Conservation (phyloP, 2,113 vertebrate species). For the Maccullochella peelii region DNA sequence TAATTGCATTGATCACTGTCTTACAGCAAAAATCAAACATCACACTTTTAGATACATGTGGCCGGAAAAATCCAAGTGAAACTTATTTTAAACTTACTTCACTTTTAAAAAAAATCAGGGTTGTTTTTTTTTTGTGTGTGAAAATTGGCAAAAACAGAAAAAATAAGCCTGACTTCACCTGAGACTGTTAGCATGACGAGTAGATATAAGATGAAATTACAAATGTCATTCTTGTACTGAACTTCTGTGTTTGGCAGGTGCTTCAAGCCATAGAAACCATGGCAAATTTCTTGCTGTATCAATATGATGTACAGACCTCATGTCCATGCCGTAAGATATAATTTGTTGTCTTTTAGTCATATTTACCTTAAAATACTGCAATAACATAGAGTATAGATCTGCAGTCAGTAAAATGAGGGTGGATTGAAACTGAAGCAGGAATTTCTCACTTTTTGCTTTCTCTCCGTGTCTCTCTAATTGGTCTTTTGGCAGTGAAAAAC, state of each 20-base stretch:
- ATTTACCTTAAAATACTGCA: neutral
- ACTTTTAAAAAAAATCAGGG: neutral
- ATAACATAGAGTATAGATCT: neutral
- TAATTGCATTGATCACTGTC: neutral
- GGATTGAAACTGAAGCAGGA: conserved; percentile 9
- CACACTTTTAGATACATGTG: neutral
- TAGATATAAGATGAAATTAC: neutral
- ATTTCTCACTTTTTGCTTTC: conserved; percentile 5
- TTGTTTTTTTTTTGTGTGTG: too few species aligned
- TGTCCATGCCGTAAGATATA: neutral
- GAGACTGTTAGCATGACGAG: neutral
- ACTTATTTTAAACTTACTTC: neutral
- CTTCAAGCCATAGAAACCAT: conserved; percentile 13
- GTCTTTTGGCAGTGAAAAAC: neutral
- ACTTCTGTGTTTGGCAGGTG: neutral
- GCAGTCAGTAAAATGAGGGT: neutral
- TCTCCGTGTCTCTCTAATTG: conserved; percentile 8
- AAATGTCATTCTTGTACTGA: neutral
- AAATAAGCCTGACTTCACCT: neutral
- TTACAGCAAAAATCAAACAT: neutral
- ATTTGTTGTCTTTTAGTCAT: neutral
- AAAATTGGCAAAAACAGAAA: neutral
- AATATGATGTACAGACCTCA: neutral
- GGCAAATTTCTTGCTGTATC: neutral
- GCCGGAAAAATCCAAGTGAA: neutral